Evolutionary conservation across 2,113 vertebrate genomes (phyloP).

Genomic region (Ptyas mucosa): DNA sequence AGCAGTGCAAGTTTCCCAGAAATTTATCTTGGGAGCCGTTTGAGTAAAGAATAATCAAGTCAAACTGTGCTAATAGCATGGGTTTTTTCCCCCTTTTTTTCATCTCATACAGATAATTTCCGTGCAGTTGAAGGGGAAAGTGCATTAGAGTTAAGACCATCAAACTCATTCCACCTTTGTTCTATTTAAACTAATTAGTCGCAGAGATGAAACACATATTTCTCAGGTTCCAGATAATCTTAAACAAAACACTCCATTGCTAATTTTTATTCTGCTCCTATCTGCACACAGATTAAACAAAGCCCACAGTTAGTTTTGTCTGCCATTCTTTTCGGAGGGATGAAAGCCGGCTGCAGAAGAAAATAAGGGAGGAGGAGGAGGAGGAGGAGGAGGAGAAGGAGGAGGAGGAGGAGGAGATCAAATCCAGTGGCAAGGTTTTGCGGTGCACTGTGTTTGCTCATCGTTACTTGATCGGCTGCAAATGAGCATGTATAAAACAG

Average conservation of each 20-base stretch:
- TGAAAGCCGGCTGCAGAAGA: conserved; percentile 36
- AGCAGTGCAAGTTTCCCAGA: conserved; percentile 50
- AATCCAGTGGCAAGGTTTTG: conserved; percentile 59
- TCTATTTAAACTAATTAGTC: conserved; percentile 60
- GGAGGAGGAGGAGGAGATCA: conserved; percentile 28
- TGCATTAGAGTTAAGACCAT: conserved; percentile 58
- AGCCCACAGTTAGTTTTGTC: conserved; percentile 51
- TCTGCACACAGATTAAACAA: conserved; percentile 59
- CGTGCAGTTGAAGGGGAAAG: conserved; percentile 47
- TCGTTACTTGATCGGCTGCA: conserved; percentile 67
- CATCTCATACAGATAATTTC: conserved; percentile 32
- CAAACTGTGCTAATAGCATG: conserved; percentile 52
- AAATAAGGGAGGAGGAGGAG: conserved; percentile 2
- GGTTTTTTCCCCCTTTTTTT: background rate
- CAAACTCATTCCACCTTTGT: conserved; percentile 61
- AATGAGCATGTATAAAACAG: conserved; percentile 66
- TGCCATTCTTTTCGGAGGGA: conserved; percentile 45
- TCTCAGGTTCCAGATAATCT: conserved; percentile 65
- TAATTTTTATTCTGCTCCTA: conserved; percentile 62
- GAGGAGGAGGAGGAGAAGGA: conserved; percentile 1
- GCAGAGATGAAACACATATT: conserved; percentile 57
- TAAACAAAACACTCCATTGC: conserved; percentile 55
- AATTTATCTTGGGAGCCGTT: conserved; percentile 55
- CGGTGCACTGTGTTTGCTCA: conserved; percentile 54
- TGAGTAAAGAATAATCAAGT: conserved; percentile 48